Base-by-base conservation (phyloP, 1,140 invertebrate genomes). In the Pseudachorutes palmiensis region DNA sequence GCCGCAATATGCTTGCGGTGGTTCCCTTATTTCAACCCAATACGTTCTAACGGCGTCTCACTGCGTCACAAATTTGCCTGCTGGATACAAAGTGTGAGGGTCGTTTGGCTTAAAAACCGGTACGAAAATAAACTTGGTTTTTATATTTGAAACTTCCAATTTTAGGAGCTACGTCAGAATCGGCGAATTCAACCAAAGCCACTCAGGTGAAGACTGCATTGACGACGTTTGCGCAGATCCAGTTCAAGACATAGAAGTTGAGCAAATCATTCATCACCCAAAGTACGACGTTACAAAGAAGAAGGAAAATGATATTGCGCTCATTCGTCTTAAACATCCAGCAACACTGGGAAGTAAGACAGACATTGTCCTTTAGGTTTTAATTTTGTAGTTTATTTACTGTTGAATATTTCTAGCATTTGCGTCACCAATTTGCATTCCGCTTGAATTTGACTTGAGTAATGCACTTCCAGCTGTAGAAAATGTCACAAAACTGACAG, bases 221-320 rank as follows among this genome's bases (percentile, higher is more conserved):
- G n/a, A 64, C 30, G 61, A 36, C 1, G 0, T 76, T n/a, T 87
- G 86, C 68, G 80, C 82, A 1, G 82, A 82, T 12, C 79, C 75
- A 58, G 79, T 81, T 30, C 81, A 87, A 78, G 83, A 87, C 70
- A 81, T 86, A 26, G 64, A 71, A 1, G 79, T 87, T 22, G 83
- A 83, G 24, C 75, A 77, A 70, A 66, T 80, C 1, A 79, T 83
- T 9, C 72, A 77, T 0, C 86, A 88, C 78, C 61, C 64, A 66
- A 9, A 67, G 2, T 72, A 67, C 36, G 67, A 72, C 30, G 32
- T 60, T 19, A 64, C 29, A 1, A 49, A 67, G 2, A 69, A 65
- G 24, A 68, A 70, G 48, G 69, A 73, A 51, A 70, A 75, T 32
- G 74, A 75, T 57, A 75, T 75, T 61, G 74, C 73, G 14, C 55